Evolutionary conservation across 30 jellyfish, hydroid and myxozoan species (phyloP), one percentile per base, ranked within the genome.

Genomic region (Pelagia noctiluca): DNA sequence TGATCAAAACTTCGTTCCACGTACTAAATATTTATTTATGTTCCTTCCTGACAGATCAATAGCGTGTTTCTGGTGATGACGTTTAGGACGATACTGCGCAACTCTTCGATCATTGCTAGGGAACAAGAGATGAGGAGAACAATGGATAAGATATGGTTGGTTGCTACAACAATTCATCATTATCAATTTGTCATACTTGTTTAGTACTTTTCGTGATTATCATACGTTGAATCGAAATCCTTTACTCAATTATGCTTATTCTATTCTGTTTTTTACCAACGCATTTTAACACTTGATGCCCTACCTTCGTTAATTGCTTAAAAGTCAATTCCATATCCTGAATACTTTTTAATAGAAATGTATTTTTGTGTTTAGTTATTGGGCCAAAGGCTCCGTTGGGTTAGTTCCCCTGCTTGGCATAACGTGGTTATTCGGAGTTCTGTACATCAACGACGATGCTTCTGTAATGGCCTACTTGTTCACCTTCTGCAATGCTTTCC

Each of bases 331-430:
- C n/a, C n/a, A n/a, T n/a, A n/a, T n/a, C n/a, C n/a, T n/a, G n/a
- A n/a, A n/a, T n/a, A n/a, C n/a, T n/a, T n/a, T n/a, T n/a, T n/a
- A n/a, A n/a, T n/a, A n/a, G n/a, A n/a, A n/a, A n/a, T n/a, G n/a
- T n/a, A n/a, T n/a, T n/a, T n/a, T n/a, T n/a, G n/a, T n/a, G n/a
- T 49, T 23, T 54, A 88, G 97, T 18, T 73, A 88, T 50, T 88
- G 97, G 97, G 97, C 97, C 28, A 88, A 88, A 69, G 97, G 97
- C 21, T 79, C 97, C 0, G 37, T 88, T 46, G 97, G 97, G 2
- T 83, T 88, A 1, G 91, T 88, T 5, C 97, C 97, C 0, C 70
- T 88, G 18, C 93, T 88, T 46, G 97, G 97, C 1, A 76, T 88
- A 3, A 88, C 97, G 18, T 88, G 97, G 97, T 82, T 88, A 26